A percentile compares a stretch with the other conserved stretches of the same genome.
Conservation (phyloP, 2,113 vertebrate species). For the Oreochromis aureus region DNA sequence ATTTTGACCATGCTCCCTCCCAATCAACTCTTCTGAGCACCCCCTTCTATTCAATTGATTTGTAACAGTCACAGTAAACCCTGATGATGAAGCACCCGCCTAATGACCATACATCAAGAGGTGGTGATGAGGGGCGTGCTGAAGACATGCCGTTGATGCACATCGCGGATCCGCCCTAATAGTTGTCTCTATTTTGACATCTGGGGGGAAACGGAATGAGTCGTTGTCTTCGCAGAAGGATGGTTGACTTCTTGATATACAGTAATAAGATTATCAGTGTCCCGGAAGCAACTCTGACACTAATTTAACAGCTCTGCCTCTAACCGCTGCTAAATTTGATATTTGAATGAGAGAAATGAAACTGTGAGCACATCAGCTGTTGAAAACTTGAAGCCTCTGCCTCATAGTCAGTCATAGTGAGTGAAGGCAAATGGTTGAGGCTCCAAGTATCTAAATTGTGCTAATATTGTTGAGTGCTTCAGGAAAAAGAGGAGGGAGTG, state of each 20-base stretch:
- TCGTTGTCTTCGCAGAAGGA: slow-evolving; percentile 11
- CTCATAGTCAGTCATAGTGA: neutral
- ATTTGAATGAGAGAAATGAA: slow-evolving; percentile 15
- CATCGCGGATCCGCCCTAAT: slow-evolving; percentile 33
- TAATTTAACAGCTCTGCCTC: slow-evolving; percentile 24
- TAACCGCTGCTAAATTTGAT: neutral
- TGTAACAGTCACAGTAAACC: slow-evolving; percentile 49
- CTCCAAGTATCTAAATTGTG: slow-evolving; percentile 9
- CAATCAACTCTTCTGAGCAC: slow-evolving; percentile 46
- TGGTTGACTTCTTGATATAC: slow-evolving; percentile 42
- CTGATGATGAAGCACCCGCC: slow-evolving; percentile 47
- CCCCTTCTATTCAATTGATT: slow-evolving; percentile 51
- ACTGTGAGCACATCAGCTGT: neutral
- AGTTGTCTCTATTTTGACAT: slow-evolving; percentile 54
- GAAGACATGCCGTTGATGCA: slow-evolving; percentile 1
- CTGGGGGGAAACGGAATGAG: slow-evolving; percentile 20
- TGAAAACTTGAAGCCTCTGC: neutral
- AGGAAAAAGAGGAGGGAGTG: neutral
- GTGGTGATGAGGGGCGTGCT: slow-evolving; percentile 28
- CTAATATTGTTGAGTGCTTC: slow-evolving; percentile 1
- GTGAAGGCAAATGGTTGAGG: neutral
- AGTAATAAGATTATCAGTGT: slow-evolving; percentile 51
- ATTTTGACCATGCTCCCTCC: slow-evolving; percentile 46
- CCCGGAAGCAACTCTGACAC: slow-evolving; percentile 36
- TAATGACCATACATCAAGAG: slow-evolving; percentile 56